These are phyloP conservation scores for Hemibagrus guttatus DNA, from an alignment of 2,797 vertebrate species.

Conservation along the genomic window DNA sequence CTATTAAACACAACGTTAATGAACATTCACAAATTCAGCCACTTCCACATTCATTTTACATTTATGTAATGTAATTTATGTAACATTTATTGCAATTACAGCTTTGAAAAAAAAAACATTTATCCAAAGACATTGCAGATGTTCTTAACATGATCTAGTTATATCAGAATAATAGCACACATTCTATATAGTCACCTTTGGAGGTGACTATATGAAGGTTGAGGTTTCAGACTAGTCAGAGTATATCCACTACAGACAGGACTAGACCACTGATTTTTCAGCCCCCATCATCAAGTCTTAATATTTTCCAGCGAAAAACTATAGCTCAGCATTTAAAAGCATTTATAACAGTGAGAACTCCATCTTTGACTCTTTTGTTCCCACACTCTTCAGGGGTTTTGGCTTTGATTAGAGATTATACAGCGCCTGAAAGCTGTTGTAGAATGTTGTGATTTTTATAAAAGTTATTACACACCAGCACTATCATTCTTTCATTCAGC, in stretches of 20 bases:
- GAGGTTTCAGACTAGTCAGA: not conserved
- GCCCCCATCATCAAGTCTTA: not conserved
- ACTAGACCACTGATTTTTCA: not conserved
- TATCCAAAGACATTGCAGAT: not conserved
- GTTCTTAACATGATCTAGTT: not conserved
- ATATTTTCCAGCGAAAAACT: not conserved
- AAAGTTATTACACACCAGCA: not conserved
- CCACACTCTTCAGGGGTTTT: conserved; percentile 1
- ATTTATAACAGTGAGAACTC: not conserved
- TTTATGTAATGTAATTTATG: not conserved
- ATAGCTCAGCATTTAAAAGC: conserved; percentile 6
- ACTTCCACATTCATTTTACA: too few species aligned
- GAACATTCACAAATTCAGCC: too few species aligned
- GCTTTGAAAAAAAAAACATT: not conserved
- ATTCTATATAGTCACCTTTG: not conserved
- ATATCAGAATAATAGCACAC: not conserved
- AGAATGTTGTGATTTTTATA: conserved; percentile 36
- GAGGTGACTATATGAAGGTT: too few species aligned
- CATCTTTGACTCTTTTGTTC: not conserved
- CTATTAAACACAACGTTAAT: not conserved
- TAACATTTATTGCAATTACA: not conserved
- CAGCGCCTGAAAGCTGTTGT: conserved; percentile 12
- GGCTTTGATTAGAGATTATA: not conserved
- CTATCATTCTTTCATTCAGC: conserved; percentile 6
- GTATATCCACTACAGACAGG: not conserved